Percentiles rank a stretch among this genome's conserved stretches.
Evolutionary conservation across 1,140 invertebrate genomes (phyloP).

Genomic region (Andricus grossulariae): DNA sequence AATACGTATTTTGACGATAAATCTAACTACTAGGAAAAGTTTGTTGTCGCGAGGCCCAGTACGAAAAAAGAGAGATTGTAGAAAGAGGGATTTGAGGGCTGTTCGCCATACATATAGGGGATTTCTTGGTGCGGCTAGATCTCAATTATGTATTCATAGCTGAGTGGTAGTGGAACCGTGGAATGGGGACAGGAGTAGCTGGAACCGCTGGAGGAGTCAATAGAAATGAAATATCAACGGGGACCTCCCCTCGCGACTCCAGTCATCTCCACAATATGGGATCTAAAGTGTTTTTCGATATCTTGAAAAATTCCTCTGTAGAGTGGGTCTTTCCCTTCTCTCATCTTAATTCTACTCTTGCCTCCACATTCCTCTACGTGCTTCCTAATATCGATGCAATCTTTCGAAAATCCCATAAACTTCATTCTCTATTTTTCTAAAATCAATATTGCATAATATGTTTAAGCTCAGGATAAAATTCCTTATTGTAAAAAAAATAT

Average conservation of each 20-base stretch:
- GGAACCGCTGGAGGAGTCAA: conserved; percentile 48
- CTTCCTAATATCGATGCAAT: conserved; percentile 36
- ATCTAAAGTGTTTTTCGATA: conserved; percentile 65
- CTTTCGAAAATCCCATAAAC: conserved; percentile 26
- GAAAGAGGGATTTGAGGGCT: conserved; percentile 22
- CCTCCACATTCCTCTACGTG: conserved; percentile 38
- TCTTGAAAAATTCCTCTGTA: conserved; percentile 56
- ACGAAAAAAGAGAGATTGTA: conserved; percentile 9
- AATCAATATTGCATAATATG: too few species aligned
- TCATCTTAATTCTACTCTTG: conserved; percentile 53
- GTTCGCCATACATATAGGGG: conserved; percentile 28
- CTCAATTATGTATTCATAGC: conserved; percentile 65
- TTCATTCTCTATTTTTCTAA: neutral
- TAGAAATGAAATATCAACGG: conserved; percentile 65
- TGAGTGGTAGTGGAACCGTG: conserved; percentile 43
- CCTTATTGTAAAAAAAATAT: too few species aligned
- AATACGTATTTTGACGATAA: neutral
- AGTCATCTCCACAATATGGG: conserved; percentile 54
- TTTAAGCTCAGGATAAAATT: too few species aligned
- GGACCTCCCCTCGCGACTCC: conserved; percentile 34
- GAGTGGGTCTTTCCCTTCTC: conserved; percentile 19
- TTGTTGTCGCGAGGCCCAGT: neutral
- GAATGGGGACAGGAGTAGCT: conserved; percentile 35
- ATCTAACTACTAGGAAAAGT: neutral
- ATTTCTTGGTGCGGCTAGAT: conserved; percentile 32